Conservation (phyloP, 2,113 vertebrate genomes). For the Sardina pilchardus region DNA sequence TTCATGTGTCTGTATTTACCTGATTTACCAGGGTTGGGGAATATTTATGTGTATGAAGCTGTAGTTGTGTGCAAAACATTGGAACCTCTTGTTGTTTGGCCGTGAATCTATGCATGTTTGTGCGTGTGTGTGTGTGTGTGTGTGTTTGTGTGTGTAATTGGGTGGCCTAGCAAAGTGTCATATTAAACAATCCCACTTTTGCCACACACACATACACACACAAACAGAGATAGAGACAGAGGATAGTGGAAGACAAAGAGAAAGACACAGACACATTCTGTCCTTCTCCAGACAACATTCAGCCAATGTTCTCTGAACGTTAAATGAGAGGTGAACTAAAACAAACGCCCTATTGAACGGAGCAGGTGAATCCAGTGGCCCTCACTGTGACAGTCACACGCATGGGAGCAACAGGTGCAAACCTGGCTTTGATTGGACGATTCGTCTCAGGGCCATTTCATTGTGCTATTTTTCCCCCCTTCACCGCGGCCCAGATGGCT, state of each 20-base stretch:
- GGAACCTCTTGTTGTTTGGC: constrained; percentile 12
- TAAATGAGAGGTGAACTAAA: neutral
- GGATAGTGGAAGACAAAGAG: neutral
- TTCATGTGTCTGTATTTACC: neutral
- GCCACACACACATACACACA: too few species aligned
- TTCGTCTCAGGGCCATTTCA: neutral
- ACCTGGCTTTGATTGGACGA: neutral
- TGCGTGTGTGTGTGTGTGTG: neutral
- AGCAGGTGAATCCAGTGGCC: neutral
- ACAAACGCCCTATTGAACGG: neutral
- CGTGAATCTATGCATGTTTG: constrained; percentile 24
- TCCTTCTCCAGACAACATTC: neutral
- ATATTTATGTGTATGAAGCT: neutral
- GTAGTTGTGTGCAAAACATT: constrained; percentile 13
- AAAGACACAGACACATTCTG: neutral
- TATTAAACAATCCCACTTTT: too few species aligned
- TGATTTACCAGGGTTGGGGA: neutral
- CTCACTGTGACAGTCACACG: neutral
- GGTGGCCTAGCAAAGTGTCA: too few species aligned
- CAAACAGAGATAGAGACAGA: neutral
- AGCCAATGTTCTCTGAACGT: neutral
- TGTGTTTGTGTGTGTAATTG: too few species aligned
- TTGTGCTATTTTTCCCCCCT: neutral
- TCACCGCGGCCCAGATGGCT: neutral
- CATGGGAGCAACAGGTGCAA: neutral